Conservation (phyloP, 2,888 invertebrate species). For the Deilephila elpenor region DNA sequence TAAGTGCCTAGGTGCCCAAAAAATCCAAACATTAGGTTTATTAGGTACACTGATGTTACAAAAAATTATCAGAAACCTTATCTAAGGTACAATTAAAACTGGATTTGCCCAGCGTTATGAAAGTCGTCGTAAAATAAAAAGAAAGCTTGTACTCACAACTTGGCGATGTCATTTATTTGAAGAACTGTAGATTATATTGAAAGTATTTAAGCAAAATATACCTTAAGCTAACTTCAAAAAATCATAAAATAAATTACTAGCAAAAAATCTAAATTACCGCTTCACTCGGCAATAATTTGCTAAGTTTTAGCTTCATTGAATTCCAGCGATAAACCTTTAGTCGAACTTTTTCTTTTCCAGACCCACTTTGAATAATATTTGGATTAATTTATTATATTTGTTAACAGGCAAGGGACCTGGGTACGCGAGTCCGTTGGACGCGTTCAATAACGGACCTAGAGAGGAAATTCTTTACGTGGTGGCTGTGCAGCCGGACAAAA, state of each 20-base stretch:
- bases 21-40: no score
- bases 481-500: conserved; percentile 91
- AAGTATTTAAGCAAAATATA: no score
- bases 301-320: background rate
- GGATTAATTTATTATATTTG: conserved; percentile 12
- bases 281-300: background rate
- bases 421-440: conserved; percentile 91
- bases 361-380: background rate
- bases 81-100: no score
- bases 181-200: no score
- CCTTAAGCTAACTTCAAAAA: background rate
- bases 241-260: background rate
- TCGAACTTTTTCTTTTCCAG: background rate
- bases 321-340: background rate
- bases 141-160: no score
- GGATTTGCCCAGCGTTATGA: no score
- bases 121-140: no score
- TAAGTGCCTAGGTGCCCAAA: background rate
- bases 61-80: no score
- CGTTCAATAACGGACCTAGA: conserved; percentile 91
- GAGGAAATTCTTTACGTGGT: conserved; percentile 96
- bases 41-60: no score
- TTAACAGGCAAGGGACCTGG: conserved; percentile 86
- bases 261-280: background rate
- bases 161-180: no score